Conservation (phyloP, 2,797 vertebrate species). For the Aotus griseimembra region DNA sequence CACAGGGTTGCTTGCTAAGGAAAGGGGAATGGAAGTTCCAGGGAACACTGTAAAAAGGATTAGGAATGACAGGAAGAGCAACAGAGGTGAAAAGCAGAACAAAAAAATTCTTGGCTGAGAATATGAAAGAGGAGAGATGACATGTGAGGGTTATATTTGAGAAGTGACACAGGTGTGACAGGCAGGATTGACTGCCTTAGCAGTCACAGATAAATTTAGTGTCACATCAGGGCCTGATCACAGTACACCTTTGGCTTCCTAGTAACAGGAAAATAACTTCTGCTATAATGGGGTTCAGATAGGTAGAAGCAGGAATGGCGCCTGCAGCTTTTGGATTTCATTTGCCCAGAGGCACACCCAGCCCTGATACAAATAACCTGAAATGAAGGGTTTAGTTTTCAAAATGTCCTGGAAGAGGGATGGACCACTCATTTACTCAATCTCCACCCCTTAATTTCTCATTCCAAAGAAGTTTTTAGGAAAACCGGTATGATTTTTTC, state of each 20-base stretch:
- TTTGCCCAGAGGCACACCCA: not conserved
- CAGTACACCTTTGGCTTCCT: not conserved
- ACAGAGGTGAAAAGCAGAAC: not conserved
- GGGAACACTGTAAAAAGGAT: not conserved
- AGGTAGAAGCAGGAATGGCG: not conserved
- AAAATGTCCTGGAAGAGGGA: not conserved
- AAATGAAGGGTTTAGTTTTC: slow-evolving; percentile 21
- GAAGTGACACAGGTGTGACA: not conserved
- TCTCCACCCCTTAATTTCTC: not conserved
- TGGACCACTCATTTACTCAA: not conserved
- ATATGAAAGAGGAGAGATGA: not conserved
- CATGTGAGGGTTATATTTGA: not conserved
- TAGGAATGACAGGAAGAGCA: not conserved
- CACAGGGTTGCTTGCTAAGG: not conserved
- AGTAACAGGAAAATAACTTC: not conserved
- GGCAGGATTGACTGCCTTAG: not conserved
- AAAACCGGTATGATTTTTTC: not conserved
- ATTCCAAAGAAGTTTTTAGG: not conserved
- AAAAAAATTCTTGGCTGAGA: not conserved
- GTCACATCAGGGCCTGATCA: not conserved
- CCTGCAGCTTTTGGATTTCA: not conserved
- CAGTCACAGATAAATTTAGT: not conserved
- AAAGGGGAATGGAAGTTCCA: not conserved
- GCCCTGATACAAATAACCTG: not conserved
- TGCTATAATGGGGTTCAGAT: not conserved